A percentile compares a stretch with the other conserved stretches of the same genome.
These are phyloP conservation scores for Dendrocopos noguchii DNA, from an alignment of 2,113 vertebrate genomes.

Conservation along the genomic window DNA sequence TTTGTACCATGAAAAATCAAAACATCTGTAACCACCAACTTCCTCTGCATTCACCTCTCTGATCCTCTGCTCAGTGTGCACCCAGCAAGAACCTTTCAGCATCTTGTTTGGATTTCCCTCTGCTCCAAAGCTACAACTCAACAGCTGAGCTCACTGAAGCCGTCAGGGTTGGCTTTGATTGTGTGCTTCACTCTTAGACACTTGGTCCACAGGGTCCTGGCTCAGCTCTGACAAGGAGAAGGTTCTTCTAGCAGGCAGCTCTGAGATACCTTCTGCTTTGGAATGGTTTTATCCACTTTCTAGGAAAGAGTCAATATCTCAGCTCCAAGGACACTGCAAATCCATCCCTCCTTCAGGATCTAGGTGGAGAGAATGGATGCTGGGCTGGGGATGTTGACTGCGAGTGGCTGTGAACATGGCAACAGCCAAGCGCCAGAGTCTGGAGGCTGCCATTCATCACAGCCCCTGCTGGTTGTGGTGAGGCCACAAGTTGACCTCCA, in stretches of 20 bases:
- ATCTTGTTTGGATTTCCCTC: background rate
- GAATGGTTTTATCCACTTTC: background rate
- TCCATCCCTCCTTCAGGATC: background rate
- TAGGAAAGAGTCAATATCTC: background rate
- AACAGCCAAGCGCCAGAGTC: background rate
- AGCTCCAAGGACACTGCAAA: background rate
- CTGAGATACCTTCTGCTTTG: background rate
- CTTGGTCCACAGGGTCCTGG: background rate
- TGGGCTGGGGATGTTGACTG: accelerated
- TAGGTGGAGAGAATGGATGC: background rate
- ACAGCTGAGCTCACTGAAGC: background rate
- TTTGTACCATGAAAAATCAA: background rate
- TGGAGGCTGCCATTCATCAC: background rate
- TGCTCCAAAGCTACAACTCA: background rate
- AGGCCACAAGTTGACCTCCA: background rate
- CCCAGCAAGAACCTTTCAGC: background rate
- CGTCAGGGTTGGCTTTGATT: background rate
- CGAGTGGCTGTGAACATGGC: accelerated
- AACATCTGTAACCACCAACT: background rate
- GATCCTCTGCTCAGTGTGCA: background rate
- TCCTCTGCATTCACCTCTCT: background rate
- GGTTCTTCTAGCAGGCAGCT: background rate
- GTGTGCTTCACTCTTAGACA: accelerated
- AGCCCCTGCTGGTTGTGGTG: background rate
- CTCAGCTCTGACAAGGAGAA: background rate